These are phyloP conservation scores for Lacerta viridis DNA, from an alignment of 2,797 vertebrate genomes.

Conservation along the genomic window DNA sequence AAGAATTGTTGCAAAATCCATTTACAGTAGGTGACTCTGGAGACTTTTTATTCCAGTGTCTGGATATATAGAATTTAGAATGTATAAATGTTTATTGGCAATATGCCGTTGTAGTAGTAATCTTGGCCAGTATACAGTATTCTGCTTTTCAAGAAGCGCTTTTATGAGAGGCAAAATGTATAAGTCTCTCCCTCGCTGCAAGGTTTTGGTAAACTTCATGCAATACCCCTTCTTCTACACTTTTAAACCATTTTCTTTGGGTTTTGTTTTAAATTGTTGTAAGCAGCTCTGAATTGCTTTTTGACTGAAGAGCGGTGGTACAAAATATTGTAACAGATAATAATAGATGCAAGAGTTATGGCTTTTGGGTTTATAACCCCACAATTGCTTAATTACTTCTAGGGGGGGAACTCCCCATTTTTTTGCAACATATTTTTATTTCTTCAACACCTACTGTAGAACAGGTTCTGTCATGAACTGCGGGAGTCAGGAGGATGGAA, in stretches of 20 bases:
- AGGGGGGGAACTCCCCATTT: not conserved
- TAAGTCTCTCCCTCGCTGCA: not conserved
- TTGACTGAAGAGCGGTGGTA: no score
- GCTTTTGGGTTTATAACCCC: not conserved
- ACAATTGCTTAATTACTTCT: not conserved
- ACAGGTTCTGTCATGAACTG: constrained; percentile 19
- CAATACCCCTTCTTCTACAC: not conserved
- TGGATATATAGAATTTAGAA: not conserved
- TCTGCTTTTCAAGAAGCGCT: not conserved
- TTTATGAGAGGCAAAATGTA: constrained; percentile 8
- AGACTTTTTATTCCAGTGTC: not conserved
- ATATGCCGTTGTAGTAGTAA: not conserved
- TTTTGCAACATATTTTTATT: not conserved
- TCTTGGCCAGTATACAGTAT: not conserved
- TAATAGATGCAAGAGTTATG: not conserved
- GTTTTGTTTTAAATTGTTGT: not conserved
- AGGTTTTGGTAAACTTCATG: not conserved
- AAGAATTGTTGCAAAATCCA: not conserved
- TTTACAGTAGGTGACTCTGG: not conserved
- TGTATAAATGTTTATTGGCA: not conserved
- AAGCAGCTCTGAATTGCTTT: not conserved
- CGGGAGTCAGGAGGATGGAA: not conserved
- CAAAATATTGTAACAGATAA: not conserved
- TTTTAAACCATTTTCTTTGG: not conserved
- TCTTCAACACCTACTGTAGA: no score